Base-by-base conservation (phyloP, 1,140 invertebrate species). In the Vanessa atalanta region DNA sequence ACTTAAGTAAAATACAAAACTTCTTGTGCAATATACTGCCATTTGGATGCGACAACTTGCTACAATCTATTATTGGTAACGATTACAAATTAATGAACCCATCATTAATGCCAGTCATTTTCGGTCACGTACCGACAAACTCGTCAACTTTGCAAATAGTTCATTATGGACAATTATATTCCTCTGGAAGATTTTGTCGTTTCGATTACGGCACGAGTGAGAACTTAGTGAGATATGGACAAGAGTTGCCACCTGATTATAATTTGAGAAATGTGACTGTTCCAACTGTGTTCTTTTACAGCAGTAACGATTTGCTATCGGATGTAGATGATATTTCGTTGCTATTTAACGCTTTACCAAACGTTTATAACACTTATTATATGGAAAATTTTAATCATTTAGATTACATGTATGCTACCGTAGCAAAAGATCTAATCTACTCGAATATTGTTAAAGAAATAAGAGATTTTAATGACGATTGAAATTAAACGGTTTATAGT, bases 101-200 rank as follows among this genome's bases (percentile, higher is more conserved):
- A 51, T 90, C 89, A 76, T 84, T 96, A 80, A 78, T 96, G 9
- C 94, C 96, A 0, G 94, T 97, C 0, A 96, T 98, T 76, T 91
- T 96, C 23, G 94, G 94, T 0, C 96, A 98, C 81, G 94, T 95
- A n/a, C 97, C 97, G 2, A 95, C 96, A 7, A 96, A 96, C 8
- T 95, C 96, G 0, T 97, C 96, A 0, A 95, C 95, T 65, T 94
- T 95, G 79, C 96, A 97, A 82, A 88, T 98, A n/a, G 91, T 97
- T 23, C 96, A 97, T 81, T 96, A 94, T 77, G 95, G 94, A 0
- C 96, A 96, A 80, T 89, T 95, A 23, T 94, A 93, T 14, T 86
- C 93, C n/a, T 94, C 92, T 0, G 79, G 92, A 3, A 81, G 79
- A 14, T 92, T 92, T 65, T 81, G 84, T n/a, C 89, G 93, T 63